These are phyloP conservation scores for Hystrix cristata DNA, from an alignment of 2,113 vertebrate genomes.

Conservation along the genomic window DNA sequence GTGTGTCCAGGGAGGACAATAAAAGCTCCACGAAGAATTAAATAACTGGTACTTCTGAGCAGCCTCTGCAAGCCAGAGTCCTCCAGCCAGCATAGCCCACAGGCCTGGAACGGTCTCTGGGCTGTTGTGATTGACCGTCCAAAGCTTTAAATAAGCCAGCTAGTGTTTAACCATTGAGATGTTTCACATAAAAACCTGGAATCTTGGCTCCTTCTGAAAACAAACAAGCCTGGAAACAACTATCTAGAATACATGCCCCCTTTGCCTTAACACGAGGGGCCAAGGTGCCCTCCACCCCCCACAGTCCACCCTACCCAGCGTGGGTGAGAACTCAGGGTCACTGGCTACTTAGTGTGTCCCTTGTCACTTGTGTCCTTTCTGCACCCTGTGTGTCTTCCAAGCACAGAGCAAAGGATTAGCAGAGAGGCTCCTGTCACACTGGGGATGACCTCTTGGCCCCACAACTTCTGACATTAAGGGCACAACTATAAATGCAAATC, in stretches of 20 bases:
- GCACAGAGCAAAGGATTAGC: not conserved
- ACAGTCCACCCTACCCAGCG: not conserved
- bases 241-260: not conserved
- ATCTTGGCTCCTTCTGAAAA: not conserved
- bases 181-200: not conserved
- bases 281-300: not conserved
- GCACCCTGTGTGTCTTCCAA: fast-evolving
- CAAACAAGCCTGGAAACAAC: not conserved
- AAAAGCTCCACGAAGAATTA: not conserved
- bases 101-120: fast-evolving
- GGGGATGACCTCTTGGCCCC: not conserved
- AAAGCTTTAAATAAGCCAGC: not conserved
- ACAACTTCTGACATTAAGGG: not conserved
- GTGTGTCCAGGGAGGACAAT: not conserved
- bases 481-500: not conserved
- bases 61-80: not conserved
- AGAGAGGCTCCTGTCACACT: fast-evolving
- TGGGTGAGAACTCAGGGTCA: not conserved
- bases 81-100: not conserved
- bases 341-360: fast-evolving
- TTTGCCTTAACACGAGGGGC: not conserved
- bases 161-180: not conserved
- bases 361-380: not conserved
- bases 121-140: not conserved
- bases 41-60: not conserved